phyloP scores from a whole-genome alignment of 2,888 invertebrate species.

The Dynastes maya region DNA sequence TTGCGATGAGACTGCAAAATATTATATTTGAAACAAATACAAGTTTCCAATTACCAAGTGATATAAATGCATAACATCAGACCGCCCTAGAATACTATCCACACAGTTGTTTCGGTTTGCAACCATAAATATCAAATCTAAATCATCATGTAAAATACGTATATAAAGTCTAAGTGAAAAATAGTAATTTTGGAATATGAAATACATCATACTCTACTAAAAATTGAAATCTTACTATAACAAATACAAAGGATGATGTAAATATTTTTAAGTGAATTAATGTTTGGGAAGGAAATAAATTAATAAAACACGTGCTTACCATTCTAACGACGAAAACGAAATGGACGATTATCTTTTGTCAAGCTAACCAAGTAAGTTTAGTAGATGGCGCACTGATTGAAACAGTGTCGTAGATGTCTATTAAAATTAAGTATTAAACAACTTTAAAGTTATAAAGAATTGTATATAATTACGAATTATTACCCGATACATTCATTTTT shows the following conservation, averaged over 20 bases:
- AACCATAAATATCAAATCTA: conserved; percentile 79
- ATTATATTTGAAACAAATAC: conserved; percentile 33
- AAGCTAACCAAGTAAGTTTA: background rate
- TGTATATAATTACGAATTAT: too few species aligned
- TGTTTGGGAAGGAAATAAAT: background rate
- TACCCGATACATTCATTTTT: too few species aligned
- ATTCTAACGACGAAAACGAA: conserved; percentile 41
- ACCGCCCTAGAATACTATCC: conserved; percentile 84
- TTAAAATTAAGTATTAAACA: background rate
- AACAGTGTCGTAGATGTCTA: conserved; percentile 7
- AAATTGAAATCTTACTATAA: background rate
- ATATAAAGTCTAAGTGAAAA: conserved; percentile 9
- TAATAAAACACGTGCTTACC: conserved; percentile 47
- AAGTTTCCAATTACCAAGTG: background rate
- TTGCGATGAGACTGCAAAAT: conserved; percentile 96
- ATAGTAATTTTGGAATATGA: background rate
- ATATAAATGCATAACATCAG: conserved; percentile 70
- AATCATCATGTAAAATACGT: conserved; percentile 75
- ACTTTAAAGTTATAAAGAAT: too few species aligned
- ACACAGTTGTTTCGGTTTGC: conserved; percentile 77
- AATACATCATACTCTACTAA: background rate
- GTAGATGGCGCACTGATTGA: conserved; percentile 26
- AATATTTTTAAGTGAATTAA: conserved; percentile 9
- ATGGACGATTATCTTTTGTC: conserved; percentile 39
- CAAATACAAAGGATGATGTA: conserved; percentile 2